Conservation (phyloP, 2,797 vertebrate genomes). For the Tenualosa ilisha region DNA sequence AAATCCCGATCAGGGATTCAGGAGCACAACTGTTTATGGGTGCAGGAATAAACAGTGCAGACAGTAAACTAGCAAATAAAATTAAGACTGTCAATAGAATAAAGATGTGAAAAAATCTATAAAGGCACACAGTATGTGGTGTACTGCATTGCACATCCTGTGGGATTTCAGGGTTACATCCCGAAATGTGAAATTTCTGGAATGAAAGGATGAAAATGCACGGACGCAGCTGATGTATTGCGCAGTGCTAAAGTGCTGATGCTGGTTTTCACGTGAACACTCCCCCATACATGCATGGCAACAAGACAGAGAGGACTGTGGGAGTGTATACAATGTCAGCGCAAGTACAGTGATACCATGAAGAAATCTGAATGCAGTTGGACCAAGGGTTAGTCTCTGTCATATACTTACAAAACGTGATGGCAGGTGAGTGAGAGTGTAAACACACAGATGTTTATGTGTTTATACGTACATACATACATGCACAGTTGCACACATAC, state of each 20-base stretch:
- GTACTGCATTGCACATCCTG: background rate
- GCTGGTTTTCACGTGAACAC: background rate
- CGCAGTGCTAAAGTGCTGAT: background rate
- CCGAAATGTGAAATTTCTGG: background rate
- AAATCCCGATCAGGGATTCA: background rate
- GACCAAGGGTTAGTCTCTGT: background rate
- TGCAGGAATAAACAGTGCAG: too few relatives aligned
- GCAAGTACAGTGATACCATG: background rate
- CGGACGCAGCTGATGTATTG: background rate
- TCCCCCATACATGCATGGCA: background rate
- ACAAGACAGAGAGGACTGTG: background rate
- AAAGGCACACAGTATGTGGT: background rate
- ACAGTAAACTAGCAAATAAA: background rate
- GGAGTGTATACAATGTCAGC: background rate
- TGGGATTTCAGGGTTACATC: background rate
- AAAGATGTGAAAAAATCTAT: background rate
- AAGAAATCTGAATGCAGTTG: background rate
- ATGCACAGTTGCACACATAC: background rate
- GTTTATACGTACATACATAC: background rate
- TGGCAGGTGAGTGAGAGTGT: background rate
- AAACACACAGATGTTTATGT: too few relatives aligned
- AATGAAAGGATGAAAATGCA: background rate
- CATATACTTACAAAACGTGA: background rate
- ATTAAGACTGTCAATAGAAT: background rate
- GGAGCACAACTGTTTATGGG: too few relatives aligned